These are phyloP conservation scores for Halisarca cf. caerulea DNA, from an alignment of 37 sponge, comb jelly and placozoan species.

Conservation along the genomic window DNA sequence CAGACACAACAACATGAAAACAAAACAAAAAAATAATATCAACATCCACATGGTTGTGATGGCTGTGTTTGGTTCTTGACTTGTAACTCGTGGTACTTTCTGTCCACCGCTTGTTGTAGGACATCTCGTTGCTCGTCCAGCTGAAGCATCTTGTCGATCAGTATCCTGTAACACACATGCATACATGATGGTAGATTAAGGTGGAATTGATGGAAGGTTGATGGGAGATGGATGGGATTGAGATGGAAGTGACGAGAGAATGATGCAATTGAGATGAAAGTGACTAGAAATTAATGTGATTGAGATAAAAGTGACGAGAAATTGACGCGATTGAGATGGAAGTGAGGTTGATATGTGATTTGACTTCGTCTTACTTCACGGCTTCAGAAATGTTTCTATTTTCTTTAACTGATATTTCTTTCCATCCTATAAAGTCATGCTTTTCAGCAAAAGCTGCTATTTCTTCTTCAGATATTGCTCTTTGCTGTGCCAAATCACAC, in stretches of 20 bases:
- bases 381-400: slow-evolving; percentile 48
- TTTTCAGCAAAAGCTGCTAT: slow-evolving; percentile 43
- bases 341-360: neutral
- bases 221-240: no score
- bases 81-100: neutral
- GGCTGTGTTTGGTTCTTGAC: neutral
- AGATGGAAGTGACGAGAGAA: no score
- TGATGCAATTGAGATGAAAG: no score
- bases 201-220: neutral
- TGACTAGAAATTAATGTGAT: no score
- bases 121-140: neutral
- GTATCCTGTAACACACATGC: neutral
- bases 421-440: slow-evolving; percentile 50
- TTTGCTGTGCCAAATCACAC: slow-evolving; percentile 35
- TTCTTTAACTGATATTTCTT: slow-evolving; percentile 68
- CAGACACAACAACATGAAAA: no score
- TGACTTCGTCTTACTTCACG: slow-evolving; percentile 39
- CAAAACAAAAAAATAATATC: no score
- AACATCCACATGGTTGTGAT: no score
- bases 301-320: no score
- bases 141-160: slow-evolving; percentile 1
- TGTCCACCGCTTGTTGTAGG: slow-evolving; percentile 19
- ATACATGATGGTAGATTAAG: no score
- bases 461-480: slow-evolving; percentile 37
- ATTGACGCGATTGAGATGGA: neutral